Conservation (phyloP, 2,113 vertebrate species). For the Pelmatolapia mariae region DNA sequence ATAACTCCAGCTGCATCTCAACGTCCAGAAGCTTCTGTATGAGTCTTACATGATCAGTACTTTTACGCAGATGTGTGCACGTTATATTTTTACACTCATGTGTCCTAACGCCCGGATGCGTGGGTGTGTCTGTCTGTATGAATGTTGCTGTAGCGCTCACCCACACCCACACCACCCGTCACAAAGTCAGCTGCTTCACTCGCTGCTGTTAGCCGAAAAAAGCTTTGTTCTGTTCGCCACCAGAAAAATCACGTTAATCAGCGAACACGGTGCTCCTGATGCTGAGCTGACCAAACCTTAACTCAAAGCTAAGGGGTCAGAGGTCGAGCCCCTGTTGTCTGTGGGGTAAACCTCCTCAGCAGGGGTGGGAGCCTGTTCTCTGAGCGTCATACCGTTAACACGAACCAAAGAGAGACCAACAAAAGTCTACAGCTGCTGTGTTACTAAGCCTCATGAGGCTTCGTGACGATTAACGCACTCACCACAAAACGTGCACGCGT, state of each 20-base stretch:
- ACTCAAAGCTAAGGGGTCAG: neutral
- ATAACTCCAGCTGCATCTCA: neutral
- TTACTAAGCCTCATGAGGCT: neutral
- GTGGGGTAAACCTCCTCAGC: too few relatives aligned
- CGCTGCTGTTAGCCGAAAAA: neutral
- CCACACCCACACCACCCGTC: neutral
- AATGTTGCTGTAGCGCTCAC: neutral
- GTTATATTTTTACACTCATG: neutral
- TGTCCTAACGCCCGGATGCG: neutral
- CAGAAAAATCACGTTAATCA: rapidly evolving
- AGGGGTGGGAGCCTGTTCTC: too few relatives aligned
- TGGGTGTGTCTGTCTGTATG: neutral
- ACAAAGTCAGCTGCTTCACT: neutral
- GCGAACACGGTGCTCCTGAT: neutral
- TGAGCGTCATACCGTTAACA: rapidly evolving
- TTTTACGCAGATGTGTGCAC: rapidly evolving
- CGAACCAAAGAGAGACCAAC: neutral
- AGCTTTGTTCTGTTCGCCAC: neutral
- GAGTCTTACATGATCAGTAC: neutral
- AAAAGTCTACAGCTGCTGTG: neutral
- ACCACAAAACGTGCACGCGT: neutral
- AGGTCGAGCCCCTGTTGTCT: neutral
- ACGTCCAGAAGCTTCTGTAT: neutral
- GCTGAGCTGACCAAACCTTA: neutral
- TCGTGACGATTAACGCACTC: neutral